Evolutionary conservation across 1,140 invertebrate genomes (phyloP).

Genomic region (Drosophila ficusphila): DNA sequence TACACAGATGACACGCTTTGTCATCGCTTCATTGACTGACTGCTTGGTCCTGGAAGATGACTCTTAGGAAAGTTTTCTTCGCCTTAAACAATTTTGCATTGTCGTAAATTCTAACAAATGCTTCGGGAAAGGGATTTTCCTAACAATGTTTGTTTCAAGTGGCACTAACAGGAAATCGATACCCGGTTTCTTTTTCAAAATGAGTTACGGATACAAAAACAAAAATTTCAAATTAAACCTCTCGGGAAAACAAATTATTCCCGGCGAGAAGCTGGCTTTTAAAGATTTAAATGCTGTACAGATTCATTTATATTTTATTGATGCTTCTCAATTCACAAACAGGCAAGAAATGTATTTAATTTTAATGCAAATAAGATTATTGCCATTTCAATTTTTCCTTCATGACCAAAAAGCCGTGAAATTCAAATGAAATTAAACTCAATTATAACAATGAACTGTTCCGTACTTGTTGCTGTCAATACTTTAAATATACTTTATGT

Average conservation of each 20-base stretch:
- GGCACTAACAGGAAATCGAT: conserved; percentile 38
- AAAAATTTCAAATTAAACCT: conserved; percentile 26
- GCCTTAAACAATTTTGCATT: conserved; percentile 34
- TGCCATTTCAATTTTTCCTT: conserved; percentile 38
- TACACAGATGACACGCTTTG: conserved; percentile 72
- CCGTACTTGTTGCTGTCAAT: conserved; percentile 29
- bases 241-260: background rate
- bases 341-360: conserved; percentile 41
- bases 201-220: conserved; percentile 22
- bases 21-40: conserved; percentile 66
- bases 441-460: conserved; percentile 65
- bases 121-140: background rate
- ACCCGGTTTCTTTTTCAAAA: conserved; percentile 2
- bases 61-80: conserved; percentile 6
- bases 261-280: background rate
- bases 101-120: conserved; percentile 4
- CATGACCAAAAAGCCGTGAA: conserved; percentile 55
- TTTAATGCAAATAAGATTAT: conserved; percentile 49
- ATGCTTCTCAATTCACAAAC: background rate
- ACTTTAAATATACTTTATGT: background rate
- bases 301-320: background rate
- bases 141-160: conserved; percentile 15
- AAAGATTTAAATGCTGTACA: background rate
- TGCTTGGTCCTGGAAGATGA: conserved; percentile 6
- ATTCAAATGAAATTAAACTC: conserved; percentile 63